Percentiles rank a stretch among this genome's conserved stretches.
Conservation (phyloP, 2,888 invertebrate genomes). For the Archips crataeganus region DNA sequence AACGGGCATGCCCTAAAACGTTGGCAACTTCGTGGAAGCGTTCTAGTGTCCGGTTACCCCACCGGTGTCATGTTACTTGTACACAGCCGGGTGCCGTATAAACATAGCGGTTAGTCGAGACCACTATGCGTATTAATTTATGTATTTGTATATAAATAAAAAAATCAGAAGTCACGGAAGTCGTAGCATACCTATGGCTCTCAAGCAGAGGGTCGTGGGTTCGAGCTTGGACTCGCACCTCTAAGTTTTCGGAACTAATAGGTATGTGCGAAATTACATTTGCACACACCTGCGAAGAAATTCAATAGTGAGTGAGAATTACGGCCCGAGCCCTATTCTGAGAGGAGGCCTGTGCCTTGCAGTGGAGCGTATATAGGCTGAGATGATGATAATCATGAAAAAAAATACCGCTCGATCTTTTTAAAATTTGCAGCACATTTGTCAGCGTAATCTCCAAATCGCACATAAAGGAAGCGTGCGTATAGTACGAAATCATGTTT, state of each 20-base stretch:
- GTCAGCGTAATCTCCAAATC: neutral
- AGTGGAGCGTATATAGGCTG: no score
- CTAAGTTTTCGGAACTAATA: no score
- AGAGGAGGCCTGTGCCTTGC: no score
- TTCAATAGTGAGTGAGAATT: no score
- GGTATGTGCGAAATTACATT: no score
- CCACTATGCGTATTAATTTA: neutral
- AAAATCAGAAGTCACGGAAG: neutral
- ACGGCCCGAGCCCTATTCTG: no score
- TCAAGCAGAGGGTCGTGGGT: no score
- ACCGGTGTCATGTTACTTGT: slow-evolving; percentile 8
- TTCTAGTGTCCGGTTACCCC: slow-evolving; percentile 27
- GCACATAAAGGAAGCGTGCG: slow-evolving; percentile 9
- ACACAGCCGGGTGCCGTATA: slow-evolving; percentile 1
- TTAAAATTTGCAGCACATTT: neutral
- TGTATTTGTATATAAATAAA: neutral
- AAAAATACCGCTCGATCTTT: neutral
- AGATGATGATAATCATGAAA: no score
- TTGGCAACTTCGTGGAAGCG: slow-evolving; percentile 25
- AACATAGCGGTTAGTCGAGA: neutral
- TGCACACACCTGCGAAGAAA: no score
- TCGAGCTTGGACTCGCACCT: no score
- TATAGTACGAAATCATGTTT: slow-evolving; percentile 25
- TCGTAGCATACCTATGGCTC: no score
- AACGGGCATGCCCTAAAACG: slow-evolving; percentile 26